Base-by-base conservation (phyloP, 2,113 vertebrate species). In the Phylloscopus whistleri region DNA sequence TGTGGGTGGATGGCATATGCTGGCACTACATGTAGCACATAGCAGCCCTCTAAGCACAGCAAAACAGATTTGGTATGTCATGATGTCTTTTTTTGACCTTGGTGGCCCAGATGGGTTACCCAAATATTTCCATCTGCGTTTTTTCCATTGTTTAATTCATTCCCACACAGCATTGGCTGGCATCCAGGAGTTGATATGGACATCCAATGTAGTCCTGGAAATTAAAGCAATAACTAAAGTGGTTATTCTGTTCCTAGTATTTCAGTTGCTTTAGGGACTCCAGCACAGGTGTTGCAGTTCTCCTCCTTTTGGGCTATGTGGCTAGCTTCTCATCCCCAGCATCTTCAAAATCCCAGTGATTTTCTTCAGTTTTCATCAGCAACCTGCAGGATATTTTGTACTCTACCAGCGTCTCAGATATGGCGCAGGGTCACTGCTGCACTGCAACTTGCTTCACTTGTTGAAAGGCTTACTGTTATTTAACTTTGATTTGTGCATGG, bases 1-100 rank as follows among this genome's bases (percentile, higher is more conserved):
- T 90, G 87, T 95, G 94, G 92, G 89, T 72, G 63, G 94, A 83
- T 68, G 59, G 44, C 80, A 59, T 91, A 86, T 89, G 90, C 52
- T 88, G 67, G 63, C 53, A 52, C 70, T 70, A 74, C 53, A 17
- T 56, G 59, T 56, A 91, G 80, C 63, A 60, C 80, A 56, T 73
- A 91, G 14, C 84, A 91, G 90, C 76, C 72, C 59, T 93, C 67
- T 80, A 60, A 94, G 63, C 24, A 64, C 63, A 68, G 21, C 44
- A 76, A 76, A 91, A 94, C 49, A 88, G 53, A 91, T 92, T 83
- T 79, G 72, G 23, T 73, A 51, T 63, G 72, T 76, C 72, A 68
- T 79, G 13, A 59, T 86, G 53, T 73, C 41, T 92, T 86, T 92
- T 89, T 95, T 44, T 93, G 76, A 91, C 87, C 87, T 69, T 73